A percentile compares a stretch with the other conserved stretches of the same genome.
phyloP scores from a whole-genome alignment of 2,113 vertebrate species.

The Megalops atlanticus region DNA sequence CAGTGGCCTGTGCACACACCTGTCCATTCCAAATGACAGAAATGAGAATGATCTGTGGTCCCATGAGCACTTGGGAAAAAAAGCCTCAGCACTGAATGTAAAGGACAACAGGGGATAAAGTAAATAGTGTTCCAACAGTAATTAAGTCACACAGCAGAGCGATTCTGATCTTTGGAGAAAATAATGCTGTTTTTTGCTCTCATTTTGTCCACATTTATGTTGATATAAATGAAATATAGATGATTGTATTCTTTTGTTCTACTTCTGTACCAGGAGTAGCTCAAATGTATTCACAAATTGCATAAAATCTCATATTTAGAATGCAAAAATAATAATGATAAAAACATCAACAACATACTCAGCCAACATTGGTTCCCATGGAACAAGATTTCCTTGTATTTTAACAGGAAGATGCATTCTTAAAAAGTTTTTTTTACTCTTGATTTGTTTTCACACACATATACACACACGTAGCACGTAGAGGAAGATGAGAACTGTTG shows the following conservation, averaged over 20 bases:
- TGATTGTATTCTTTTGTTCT: background rate
- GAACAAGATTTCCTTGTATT: background rate
- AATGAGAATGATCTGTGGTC: background rate
- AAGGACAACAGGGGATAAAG: background rate
- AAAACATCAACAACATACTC: background rate
- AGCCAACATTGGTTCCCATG: background rate
- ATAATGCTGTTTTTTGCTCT: too few relatives aligned
- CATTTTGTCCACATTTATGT: too few relatives aligned
- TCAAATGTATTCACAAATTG: background rate
- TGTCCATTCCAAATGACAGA: background rate
- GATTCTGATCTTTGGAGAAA: too few relatives aligned
- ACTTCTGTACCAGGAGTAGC: too few relatives aligned
- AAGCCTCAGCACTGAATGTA: background rate
- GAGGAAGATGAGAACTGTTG: background rate
- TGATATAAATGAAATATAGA: background rate
- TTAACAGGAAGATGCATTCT: background rate
- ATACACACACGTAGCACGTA: background rate
- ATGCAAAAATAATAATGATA: constrained; percentile 16
- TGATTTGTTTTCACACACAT: background rate
- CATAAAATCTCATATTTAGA: too few relatives aligned
- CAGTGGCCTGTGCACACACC: too few relatives aligned
- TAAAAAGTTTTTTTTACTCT: background rate
- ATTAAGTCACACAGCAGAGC: too few relatives aligned
- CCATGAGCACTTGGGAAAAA: background rate
- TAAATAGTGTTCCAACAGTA: background rate